A percentile compares a stretch with the other conserved stretches of the same genome.
Conservation (phyloP, 2,888 invertebrate genomes). For the Tanytarsus gracilentus region DNA sequence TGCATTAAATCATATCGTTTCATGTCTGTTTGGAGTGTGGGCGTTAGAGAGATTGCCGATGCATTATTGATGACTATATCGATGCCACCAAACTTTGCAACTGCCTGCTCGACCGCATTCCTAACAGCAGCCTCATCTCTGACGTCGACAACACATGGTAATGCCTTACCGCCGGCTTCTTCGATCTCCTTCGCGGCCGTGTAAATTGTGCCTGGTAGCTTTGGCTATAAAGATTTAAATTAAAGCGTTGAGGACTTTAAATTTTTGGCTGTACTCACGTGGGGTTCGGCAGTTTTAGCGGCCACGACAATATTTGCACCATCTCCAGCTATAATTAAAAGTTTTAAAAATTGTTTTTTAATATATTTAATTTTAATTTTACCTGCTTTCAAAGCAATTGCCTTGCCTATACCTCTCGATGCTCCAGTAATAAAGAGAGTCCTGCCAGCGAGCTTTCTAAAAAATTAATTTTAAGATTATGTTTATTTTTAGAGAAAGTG, state of each 20-base stretch:
- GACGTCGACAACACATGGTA: slow-evolving; percentile 76
- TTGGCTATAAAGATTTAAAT: slow-evolving; percentile 44
- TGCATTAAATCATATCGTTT: slow-evolving; percentile 97
- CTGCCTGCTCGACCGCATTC: slow-evolving; percentile 57
- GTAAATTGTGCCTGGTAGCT: slow-evolving; percentile 65
- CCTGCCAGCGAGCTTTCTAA: slow-evolving; percentile 61
- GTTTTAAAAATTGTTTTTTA: no score
- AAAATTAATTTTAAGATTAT: slow-evolving; percentile 8
- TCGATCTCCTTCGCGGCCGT: slow-evolving; percentile 78
- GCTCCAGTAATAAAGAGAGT: slow-evolving; percentile 94
- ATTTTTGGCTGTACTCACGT: slow-evolving; percentile 39
- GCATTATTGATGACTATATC: slow-evolving; percentile 79
- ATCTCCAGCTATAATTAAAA: no score
- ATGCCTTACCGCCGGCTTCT: slow-evolving; percentile 66
- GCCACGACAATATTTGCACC: slow-evolving; percentile 81
- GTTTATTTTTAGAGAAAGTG: no score
- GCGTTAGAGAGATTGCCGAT: slow-evolving; percentile 81
- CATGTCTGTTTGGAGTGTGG: slow-evolving; percentile 80
- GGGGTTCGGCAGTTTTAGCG: slow-evolving; percentile 76
- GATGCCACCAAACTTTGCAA: slow-evolving; percentile 43
- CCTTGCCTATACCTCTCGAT: slow-evolving; percentile 88
- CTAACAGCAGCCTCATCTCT: slow-evolving; percentile 62
- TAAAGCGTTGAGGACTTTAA: not conserved
- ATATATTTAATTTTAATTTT: no score
- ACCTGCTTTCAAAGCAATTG: slow-evolving; percentile 64